Base-by-base conservation (phyloP, 1,140 invertebrate genomes). In the Drosophila grimshawi region DNA sequence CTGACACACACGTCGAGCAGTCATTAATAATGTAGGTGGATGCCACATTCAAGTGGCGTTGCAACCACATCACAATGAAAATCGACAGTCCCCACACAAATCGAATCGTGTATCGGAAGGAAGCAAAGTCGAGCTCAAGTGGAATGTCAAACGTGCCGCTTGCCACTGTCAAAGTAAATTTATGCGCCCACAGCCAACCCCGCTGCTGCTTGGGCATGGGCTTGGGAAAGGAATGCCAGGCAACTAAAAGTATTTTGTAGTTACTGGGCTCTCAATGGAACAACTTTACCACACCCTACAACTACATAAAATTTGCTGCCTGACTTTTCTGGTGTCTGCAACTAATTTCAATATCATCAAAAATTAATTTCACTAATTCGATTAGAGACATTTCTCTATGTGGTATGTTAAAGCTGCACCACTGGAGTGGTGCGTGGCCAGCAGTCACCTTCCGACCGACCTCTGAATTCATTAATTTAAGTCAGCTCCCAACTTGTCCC, bases 301-400 rank as follows among this genome's bases (percentile, higher is more conserved):
- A 45, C 30, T 8, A 39, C 48, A 51, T 62, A 35, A 69, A 69
- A 60, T 61, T 68, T 72, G 80, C 60, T 56, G 62, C 49, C 33
- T 56, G 62, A 61, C 35, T 68, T 61, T 61, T 65, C 45, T 64
- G 64, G 78, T 80, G 86, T 77, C 86, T 90, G 86, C 86, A 77
- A 90, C 90, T 91, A 91, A 91, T 91, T 91, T 91, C 83, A 91
- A 91, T 91, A 91, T 90, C 90, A 91, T 91, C 90, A 91, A 91
- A 91, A 91, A 91, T 91, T 91, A 91, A 91, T 91, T 91, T 80
- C 81, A 91, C 83, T 91, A 91, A 91, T 91, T 91, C 90, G 90
- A 91, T 91, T 91, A 91, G 69, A 66, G 69, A 72, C 56, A 76
- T 65, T 83, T 52, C 37, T 37, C 30, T 32, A 35, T 51, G 53